These are phyloP conservation scores for Oxyteleia sp. DNA, from an alignment of 2,888 invertebrate genomes.

Conservation along the genomic window DNA sequence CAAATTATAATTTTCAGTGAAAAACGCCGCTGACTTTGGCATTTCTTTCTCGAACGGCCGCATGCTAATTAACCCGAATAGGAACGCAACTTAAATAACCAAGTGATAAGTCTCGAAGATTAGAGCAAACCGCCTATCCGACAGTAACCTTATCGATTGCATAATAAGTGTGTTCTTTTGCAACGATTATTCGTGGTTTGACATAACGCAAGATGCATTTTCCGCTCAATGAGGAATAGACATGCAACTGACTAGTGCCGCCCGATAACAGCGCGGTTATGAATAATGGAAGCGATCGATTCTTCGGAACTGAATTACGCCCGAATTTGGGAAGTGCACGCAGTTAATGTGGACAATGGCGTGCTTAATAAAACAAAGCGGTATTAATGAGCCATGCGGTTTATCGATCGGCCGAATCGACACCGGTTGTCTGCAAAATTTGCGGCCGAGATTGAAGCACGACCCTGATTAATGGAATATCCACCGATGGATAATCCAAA, in stretches of 20 bases:
- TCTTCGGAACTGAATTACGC: background rate
- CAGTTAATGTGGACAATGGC: constrained; percentile 7
- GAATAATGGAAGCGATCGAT: constrained; percentile 30
- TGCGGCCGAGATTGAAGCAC: constrained; percentile 1
- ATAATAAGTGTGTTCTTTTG: constrained; percentile 21
- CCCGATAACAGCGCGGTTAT: background rate
- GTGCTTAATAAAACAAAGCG: constrained; percentile 12
- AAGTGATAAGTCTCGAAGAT: constrained; percentile 33
- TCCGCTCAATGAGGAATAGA: constrained; percentile 30
- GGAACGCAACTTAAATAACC: constrained; percentile 29
- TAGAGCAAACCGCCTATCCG: constrained; percentile 10
- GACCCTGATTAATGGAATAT: constrained; percentile 13
- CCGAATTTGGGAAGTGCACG: constrained; percentile 17
- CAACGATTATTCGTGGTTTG: constrained; percentile 17
- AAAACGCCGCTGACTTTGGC: no score
- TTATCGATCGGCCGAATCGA: constrained; percentile 2
- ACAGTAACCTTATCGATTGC: constrained; percentile 43
- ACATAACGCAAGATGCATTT: constrained; percentile 31
- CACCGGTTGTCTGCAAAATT: constrained; percentile 5
- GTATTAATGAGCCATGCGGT: constrained; percentile 7
- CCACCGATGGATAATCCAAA: constrained; percentile 17
- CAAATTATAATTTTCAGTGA: no score
- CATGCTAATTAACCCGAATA: constrained; percentile 24
- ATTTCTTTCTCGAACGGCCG: no score
- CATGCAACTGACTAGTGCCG: constrained; percentile 13